These are phyloP conservation scores for Tribolium castaneum DNA, from an alignment of 1,140 invertebrate species.

Conservation along the genomic window DNA sequence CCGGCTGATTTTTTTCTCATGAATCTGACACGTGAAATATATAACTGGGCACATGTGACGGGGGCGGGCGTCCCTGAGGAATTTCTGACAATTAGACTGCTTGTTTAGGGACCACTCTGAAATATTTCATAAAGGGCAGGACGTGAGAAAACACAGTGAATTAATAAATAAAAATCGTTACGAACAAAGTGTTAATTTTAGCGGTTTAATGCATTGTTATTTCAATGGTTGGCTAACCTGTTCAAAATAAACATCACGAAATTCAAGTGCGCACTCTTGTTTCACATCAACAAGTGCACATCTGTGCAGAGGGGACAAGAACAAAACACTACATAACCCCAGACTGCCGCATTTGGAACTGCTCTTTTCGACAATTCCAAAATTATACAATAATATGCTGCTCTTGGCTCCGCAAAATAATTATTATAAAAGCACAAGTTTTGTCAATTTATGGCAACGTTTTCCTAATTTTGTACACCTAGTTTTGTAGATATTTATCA, in stretches of 20 bases:
- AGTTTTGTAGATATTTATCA: no score
- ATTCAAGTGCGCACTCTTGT: slow-evolving; percentile 38
- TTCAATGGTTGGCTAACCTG: slow-evolving; percentile 39
- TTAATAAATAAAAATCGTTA: slow-evolving; percentile 23
- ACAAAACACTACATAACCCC: slow-evolving; percentile 26
- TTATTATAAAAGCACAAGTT: neutral
- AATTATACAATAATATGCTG: slow-evolving; percentile 21
- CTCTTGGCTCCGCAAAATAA: neutral
- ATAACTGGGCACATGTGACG: slow-evolving; percentile 25
- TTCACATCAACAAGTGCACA: slow-evolving; percentile 41
- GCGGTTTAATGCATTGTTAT: slow-evolving; percentile 27
- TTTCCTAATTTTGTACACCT: neutral
- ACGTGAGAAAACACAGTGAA: slow-evolving; percentile 13
- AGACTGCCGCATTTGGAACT: slow-evolving; percentile 15
- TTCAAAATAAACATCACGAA: slow-evolving; percentile 37
- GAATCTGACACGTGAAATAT: slow-evolving; percentile 25
- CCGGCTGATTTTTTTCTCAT: neutral
- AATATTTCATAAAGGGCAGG: slow-evolving; percentile 17
- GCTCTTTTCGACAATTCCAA: slow-evolving; percentile 6
- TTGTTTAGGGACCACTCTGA: slow-evolving; percentile 39
- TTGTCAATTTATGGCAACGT: neutral
- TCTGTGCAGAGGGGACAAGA: slow-evolving; percentile 35
- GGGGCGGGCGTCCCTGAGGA: slow-evolving; percentile 27
- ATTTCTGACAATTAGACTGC: slow-evolving; percentile 39
- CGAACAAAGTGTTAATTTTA: slow-evolving; percentile 31